Percentiles rank a stretch among this genome's conserved stretches.
phyloP scores from a whole-genome alignment of 2,888 invertebrate genomes.

The Molorchus minor region DNA sequence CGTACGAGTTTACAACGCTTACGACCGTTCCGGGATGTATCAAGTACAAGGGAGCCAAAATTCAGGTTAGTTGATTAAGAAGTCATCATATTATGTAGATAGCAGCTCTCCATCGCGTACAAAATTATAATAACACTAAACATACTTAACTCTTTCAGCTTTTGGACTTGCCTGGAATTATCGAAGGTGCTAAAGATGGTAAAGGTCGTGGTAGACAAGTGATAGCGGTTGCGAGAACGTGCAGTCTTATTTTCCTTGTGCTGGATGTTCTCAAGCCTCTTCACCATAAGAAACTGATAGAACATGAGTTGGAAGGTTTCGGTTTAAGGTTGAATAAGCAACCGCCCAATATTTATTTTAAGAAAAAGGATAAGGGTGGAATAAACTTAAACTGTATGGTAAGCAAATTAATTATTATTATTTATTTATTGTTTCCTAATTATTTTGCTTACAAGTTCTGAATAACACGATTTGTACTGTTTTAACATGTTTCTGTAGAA shows the following conservation, averaged over 20 bases:
- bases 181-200: constrained; percentile 99
- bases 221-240: constrained; percentile 98
- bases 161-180: constrained; percentile 98
- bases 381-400: constrained; percentile 94
- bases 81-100: no score
- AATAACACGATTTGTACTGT: no score
- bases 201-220: constrained; percentile 99
- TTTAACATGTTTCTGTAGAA: no score
- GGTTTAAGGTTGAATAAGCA: constrained; percentile 95
- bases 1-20: constrained; percentile 99
- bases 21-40: constrained; percentile 99
- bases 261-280: constrained; percentile 97
- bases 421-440: constrained; percentile 26
- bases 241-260: constrained; percentile 97
- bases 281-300: constrained; percentile 94
- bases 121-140: no score
- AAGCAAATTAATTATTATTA: constrained; percentile 45
- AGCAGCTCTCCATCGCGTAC: no score
- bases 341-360: constrained; percentile 96
- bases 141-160: constrained; percentile 67
- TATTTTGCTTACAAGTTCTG: no score
- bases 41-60: constrained; percentile 98
- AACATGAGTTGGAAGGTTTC: constrained; percentile 99
- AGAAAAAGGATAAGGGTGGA: constrained; percentile 98
- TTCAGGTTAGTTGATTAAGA: constrained; percentile 89